These are phyloP conservation scores for Drosophila murphyi DNA, from an alignment of 1,140 invertebrate species.

Conservation along the genomic window DNA sequence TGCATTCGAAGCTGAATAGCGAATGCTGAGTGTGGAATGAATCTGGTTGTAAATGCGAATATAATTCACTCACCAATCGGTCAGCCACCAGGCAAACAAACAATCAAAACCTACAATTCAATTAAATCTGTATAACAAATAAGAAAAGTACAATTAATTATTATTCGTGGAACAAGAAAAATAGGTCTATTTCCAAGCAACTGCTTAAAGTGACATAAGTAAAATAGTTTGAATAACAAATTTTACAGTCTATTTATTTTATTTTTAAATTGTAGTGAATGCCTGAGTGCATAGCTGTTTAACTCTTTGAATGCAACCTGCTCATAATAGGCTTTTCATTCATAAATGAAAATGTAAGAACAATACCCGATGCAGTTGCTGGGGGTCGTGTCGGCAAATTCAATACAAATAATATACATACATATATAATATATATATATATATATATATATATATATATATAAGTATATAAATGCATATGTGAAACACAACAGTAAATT, in stretches of 20 bases:
- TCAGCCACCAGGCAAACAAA: constrained; percentile 11
- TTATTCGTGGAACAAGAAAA: constrained; percentile 1
- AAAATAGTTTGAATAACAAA: too few relatives aligned
- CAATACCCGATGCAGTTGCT: constrained; percentile 12
- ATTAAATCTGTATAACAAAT: constrained; percentile 32
- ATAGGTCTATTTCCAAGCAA: background rate
- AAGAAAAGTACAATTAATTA: constrained; percentile 1
- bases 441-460: background rate
- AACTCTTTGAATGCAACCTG: too few relatives aligned
- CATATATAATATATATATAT: background rate
- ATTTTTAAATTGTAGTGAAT: too few relatives aligned
- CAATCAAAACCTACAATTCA: constrained; percentile 19
- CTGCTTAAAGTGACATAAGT: too few relatives aligned
- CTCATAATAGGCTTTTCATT: too few relatives aligned
- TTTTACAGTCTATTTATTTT: too few relatives aligned
- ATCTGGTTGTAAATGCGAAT: constrained; percentile 18
- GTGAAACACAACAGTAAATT: constrained; percentile 49
- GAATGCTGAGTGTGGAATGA: constrained; percentile 40
- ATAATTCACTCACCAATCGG: constrained; percentile 37
- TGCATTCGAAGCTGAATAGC: constrained; percentile 51
- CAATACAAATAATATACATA: background rate
- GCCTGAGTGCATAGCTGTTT: too few relatives aligned
- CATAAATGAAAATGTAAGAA: constrained; percentile 4
- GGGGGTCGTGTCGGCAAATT: constrained; percentile 8
- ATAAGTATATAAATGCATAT: constrained; percentile 19